Evolutionary conservation across 2,888 invertebrate genomes (phyloP).

Genomic region (Aspidapion aeneum): DNA sequence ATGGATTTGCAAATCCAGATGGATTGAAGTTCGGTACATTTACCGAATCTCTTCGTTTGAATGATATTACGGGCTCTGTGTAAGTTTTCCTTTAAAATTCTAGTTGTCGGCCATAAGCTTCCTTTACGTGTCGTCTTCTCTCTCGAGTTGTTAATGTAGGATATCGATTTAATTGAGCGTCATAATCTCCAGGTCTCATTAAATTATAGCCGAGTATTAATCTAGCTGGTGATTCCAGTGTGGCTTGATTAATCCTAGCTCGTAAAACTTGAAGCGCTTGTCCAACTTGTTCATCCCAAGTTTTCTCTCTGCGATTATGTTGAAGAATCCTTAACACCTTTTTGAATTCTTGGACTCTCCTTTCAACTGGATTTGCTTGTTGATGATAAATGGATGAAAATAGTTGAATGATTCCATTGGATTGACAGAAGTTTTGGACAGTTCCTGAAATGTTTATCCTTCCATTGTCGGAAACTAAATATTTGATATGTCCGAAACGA

Average conservation of each 20-base stretch:
- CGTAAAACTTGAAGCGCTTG: neutral
- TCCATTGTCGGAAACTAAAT: neutral
- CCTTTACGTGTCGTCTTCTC: too few relatives aligned
- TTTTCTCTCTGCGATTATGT: neutral
- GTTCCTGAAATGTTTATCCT: neutral
- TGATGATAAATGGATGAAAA: neutral
- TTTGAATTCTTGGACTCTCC: neutral
- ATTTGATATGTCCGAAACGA: neutral
- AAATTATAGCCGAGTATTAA: neutral
- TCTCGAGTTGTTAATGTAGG: too few relatives aligned
- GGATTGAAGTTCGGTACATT: too few relatives aligned
- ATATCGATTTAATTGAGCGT: neutral
- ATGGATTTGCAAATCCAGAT: too few relatives aligned
- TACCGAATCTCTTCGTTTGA: too few relatives aligned
- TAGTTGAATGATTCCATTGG: neutral
- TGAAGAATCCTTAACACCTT: neutral
- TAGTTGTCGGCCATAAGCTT: too few relatives aligned
- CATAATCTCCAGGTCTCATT: neutral
- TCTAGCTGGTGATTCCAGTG: neutral
- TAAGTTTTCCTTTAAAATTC: too few relatives aligned
- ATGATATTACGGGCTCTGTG: too few relatives aligned
- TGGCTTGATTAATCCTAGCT: neutral
- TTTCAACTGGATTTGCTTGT: neutral
- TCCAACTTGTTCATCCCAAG: neutral
- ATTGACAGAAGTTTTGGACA: neutral